Evolutionary conservation across 2,888 invertebrate species (phyloP).

Genomic region (Protonemura montana): DNA sequence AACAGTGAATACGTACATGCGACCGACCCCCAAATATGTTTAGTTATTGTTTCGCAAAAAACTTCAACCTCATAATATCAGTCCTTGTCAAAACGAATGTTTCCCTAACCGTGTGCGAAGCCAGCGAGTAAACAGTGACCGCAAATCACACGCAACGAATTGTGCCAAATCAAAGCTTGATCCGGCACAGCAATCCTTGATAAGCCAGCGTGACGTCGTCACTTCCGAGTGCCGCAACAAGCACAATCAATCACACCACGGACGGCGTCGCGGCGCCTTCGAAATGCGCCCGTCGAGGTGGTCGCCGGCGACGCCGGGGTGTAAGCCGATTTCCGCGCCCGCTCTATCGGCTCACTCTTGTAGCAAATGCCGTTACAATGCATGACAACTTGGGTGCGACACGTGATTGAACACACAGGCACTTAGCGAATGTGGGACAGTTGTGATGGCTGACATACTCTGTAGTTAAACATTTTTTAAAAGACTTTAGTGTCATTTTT

Average conservation of each 20-base stretch:
- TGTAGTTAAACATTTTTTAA: no score
- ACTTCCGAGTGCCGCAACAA: not conserved
- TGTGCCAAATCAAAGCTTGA: not conserved
- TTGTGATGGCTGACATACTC: no score
- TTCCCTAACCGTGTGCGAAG: no score
- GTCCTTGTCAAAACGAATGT: no score
- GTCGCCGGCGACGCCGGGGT: not conserved
- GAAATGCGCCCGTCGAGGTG: not conserved
- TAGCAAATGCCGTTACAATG: not conserved
- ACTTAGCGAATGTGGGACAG: not conserved
- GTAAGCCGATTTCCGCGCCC: not conserved
- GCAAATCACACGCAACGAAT: not conserved
- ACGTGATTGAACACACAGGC: not conserved
- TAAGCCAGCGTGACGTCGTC: not conserved
- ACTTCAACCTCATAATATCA: no score
- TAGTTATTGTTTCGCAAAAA: not conserved
- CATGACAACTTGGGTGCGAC: not conserved
- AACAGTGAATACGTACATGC: no score
- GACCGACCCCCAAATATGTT: no score
- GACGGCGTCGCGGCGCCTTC: not conserved
- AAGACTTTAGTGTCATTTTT: no score
- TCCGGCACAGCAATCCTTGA: not conserved
- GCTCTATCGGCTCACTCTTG: not conserved
- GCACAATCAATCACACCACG: constrained; percentile 5
- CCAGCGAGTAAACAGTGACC: not conserved